phyloP scores from a whole-genome alignment of 2,113 vertebrate species.

The Zootoca vivipara region DNA sequence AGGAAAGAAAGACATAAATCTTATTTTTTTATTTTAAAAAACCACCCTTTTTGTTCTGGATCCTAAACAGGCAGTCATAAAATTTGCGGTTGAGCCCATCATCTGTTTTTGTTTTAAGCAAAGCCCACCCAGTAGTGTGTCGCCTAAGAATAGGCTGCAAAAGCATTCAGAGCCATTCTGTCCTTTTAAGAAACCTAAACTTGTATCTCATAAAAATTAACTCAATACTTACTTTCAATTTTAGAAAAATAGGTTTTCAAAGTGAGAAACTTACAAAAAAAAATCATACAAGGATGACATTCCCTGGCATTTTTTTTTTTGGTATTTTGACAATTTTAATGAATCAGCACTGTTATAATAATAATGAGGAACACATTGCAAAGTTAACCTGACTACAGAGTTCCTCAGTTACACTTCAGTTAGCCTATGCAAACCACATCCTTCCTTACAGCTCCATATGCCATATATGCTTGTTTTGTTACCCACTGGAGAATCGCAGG shows the following conservation, averaged over 20 bases:
- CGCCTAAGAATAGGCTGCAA: background rate
- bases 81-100: background rate
- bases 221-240: background rate
- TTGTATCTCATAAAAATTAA: background rate
- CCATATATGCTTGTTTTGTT: background rate
- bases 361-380: background rate
- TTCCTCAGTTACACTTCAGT: background rate
- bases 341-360: background rate
- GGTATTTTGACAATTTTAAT: background rate
- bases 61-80: slow-evolving; percentile 8
- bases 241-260: background rate
- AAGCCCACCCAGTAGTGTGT: background rate
- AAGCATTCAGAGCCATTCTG: background rate
- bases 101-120: slow-evolving; percentile 12
- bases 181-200: background rate
- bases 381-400: background rate
- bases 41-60: background rate
- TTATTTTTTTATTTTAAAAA: background rate
- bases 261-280: background rate
- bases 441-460: background rate
- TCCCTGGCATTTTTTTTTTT: background rate
- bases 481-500: background rate
- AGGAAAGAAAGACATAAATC: background rate
- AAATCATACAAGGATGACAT: background rate
- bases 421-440: background rate